Base-by-base conservation (phyloP, 2,113 vertebrate genomes). In the Plectropomus leopardus region DNA sequence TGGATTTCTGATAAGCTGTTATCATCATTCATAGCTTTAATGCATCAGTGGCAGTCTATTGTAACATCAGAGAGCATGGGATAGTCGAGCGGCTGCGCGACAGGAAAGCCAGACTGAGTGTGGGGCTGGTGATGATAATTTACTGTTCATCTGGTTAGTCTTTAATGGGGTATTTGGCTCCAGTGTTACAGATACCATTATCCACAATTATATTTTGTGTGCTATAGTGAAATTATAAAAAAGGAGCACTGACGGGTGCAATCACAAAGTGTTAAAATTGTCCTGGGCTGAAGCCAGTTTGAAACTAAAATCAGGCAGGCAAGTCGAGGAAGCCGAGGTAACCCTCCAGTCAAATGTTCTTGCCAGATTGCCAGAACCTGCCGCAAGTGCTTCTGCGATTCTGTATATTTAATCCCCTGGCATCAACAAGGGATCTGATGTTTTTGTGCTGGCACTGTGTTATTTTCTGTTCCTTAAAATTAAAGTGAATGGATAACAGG, bases 381-480 rank as follows among this genome's bases (percentile, higher is more conserved):
- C 70, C 6, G 5, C 74, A 63, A 79, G 61, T 54, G 30, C 26
- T 66, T 59, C 47, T 48, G 44, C 34, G 55, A 63, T 68, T 69
- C 76, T 86, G 77, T 79, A 89, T 73, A 80, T 90, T 88, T 86
- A 83, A 92, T 86, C 54, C 65, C 53, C 86, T 72, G 76, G 73
- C 79, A 85, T 86, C 44, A 51, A 82, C 68, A 48, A 61, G 69
- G 82, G 73, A 89, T 80, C 67, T 80, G 82, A 84, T 86, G 87
- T 85, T 89, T 88, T 60, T 84, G 67, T 67, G 70, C 67, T 66
- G 64, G 83, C 67, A 84, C 64, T 26, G 70, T 86, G 61, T 51
- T 75, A n/a, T 85, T 91, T 90, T 85, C 83, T 85, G 72, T 84
- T 93, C 86, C 91, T 93, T 90, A 92, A 93, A 93, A 91, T 90